phyloP scores from a whole-genome alignment of 2,113 vertebrate species.

The Mungos mungo region DNA sequence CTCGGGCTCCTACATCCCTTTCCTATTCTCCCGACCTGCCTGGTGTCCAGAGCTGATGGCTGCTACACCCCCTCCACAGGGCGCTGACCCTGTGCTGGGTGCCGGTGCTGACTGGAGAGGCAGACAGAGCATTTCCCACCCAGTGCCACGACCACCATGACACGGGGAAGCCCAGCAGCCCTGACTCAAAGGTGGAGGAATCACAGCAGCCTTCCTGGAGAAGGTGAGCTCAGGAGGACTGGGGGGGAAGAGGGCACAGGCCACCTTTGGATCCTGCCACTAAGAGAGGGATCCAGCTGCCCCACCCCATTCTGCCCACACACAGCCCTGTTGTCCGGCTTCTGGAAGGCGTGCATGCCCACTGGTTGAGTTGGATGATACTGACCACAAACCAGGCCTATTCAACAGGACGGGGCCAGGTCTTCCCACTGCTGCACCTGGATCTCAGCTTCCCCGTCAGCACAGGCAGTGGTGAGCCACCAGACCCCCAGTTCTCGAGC shows the following conservation, averaged over 20 bases:
- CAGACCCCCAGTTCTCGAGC: not conserved
- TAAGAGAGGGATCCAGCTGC: not conserved
- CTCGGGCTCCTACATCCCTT: fast-evolving
- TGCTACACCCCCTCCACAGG: no score
- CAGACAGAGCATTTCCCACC: fast-evolving
- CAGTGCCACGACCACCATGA: fast-evolving
- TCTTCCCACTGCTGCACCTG: not conserved
- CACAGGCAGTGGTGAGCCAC: fast-evolving
- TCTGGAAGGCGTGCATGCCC: not conserved
- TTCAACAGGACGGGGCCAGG: no score
- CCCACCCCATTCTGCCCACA: fast-evolving
- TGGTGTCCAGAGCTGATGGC: no score
- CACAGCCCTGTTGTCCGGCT: not conserved
- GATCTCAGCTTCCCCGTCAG: not conserved
- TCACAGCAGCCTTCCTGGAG: not conserved
- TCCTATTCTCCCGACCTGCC: not conserved
- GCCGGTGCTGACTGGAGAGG: fast-evolving
- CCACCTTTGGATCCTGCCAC: fast-evolving
- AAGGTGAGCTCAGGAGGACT: not conserved
- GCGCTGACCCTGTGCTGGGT: not conserved
- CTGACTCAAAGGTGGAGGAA: fast-evolving
- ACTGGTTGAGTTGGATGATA: not conserved
- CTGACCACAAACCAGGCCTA: fast-evolving
- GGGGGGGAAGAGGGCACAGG: not conserved
- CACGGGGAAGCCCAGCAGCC: fast-evolving